Percentiles rank a stretch among this genome's conserved stretches.
phyloP scores from a whole-genome alignment of 2,888 invertebrate species.

The Melolontha melolontha region DNA sequence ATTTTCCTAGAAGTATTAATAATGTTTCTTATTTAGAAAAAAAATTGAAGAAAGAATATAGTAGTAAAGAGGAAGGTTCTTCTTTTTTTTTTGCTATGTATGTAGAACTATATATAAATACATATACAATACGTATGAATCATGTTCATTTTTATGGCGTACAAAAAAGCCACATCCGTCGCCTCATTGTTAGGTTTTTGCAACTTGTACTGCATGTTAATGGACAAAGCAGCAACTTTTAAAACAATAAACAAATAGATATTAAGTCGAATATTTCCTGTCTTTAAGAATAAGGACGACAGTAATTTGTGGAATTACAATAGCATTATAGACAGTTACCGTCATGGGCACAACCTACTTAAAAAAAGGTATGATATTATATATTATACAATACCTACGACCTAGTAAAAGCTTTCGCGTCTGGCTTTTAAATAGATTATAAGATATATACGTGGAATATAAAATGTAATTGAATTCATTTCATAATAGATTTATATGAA shows the following conservation, averaged over 20 bases:
- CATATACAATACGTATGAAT: background rate
- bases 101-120: too few species aligned
- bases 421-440: too few species aligned
- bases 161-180: background rate
- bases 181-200: background rate
- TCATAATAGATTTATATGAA: too few species aligned
- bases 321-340: background rate
- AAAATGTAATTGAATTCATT: too few species aligned
- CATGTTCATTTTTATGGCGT: slow-evolving; percentile 10
- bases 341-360: too few species aligned
- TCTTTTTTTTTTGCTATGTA: background rate
- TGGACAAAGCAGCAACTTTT: background rate
- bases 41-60: too few species aligned
- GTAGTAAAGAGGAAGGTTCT: background rate
- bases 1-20: too few species aligned
- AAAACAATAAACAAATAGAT: slow-evolving; percentile 6
- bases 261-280: slow-evolving; percentile 5
- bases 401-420: too few species aligned
- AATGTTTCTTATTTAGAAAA: too few species aligned
- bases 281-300: slow-evolving; percentile 7
- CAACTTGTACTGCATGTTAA: background rate
- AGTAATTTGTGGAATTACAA: slow-evolving; percentile 5
- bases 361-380: too few species aligned
- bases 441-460: too few species aligned
- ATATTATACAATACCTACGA: too few species aligned